Base-by-base conservation (phyloP, 2,888 invertebrate species). In the Campopleginae sp. region DNA sequence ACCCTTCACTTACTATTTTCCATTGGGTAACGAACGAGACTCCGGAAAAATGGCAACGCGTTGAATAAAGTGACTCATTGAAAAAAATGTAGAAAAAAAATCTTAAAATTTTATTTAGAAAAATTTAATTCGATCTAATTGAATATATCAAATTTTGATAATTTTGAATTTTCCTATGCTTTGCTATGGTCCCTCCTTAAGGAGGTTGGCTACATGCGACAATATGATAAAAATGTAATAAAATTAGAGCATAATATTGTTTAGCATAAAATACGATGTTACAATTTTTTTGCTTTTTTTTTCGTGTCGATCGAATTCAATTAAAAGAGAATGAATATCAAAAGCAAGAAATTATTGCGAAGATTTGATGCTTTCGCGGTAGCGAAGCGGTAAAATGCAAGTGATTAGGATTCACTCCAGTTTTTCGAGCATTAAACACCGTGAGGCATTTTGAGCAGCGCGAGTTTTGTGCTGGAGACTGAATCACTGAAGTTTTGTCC, bases 361-460 rank as follows among this genome's bases (percentile, higher is more conserved):
- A 31, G 17, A 63, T 66, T 66, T 66, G 46, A 31, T 44, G 58
- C n/a, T 10, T 44, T 14, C 46, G 58, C 14, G 5, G 6, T 17
- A 38, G n/a, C n/a, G 19, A 72, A 14, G 33, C 10, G 48, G 58
- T 48, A 48, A 65, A 74, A 66, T 51, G 58, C 33, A 54, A 66
- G 70, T 72, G 79, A 85, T 82, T 75, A 79, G 77, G 68, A 82
- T 82, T 77, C 76, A 84, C 76, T 84, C 68, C 65, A 78, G 68
- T 70, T 77, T 70, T 58, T 27, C 44, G 33, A 71, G 58, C 23
- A 58, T 79, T 63, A 65, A n/a, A 33, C 33, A 23, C 42, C 76
- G 70, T 51, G 12, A 17, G 27, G 58, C 33, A 54, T 65, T 70
- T 54, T 58, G 48, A 65, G 27, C 51, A 23, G 33, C 51, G 65